Conservation (phyloP, 2,113 vertebrate genomes). For the Malaclemys terrapin region DNA sequence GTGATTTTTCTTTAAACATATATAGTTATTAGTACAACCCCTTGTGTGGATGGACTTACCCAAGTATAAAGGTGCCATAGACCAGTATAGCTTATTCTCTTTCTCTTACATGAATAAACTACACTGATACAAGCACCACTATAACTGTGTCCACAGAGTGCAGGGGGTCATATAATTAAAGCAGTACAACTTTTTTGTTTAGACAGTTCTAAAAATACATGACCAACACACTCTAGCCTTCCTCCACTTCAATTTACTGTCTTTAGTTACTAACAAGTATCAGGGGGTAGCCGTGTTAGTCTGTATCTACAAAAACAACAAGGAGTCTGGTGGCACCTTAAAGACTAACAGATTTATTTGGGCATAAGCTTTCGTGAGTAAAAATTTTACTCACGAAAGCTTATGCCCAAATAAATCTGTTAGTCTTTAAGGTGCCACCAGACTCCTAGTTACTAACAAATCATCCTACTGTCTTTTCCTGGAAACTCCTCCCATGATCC, state of each 20-base stretch:
- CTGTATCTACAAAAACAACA: no score
- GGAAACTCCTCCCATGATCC: not conserved
- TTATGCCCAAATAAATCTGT: no score
- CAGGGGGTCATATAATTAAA: not conserved
- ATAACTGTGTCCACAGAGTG: not conserved
- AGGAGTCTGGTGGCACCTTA: no score
- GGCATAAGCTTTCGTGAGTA: no score
- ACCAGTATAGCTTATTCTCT: not conserved
- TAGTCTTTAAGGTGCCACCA: no score
- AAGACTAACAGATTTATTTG: no score
- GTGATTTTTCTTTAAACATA: not conserved
- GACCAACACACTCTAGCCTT: not conserved
- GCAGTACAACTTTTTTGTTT: not conserved
- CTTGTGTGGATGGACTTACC: not conserved
- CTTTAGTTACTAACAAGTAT: not conserved
- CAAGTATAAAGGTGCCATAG: not conserved
- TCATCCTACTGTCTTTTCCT: not conserved
- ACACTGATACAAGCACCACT: not conserved
- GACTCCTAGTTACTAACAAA: not conserved
- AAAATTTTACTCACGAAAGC: no score
- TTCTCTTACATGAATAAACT: not conserved
- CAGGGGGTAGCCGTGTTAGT: no score
- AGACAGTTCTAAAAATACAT: not conserved
- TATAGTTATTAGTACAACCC: not conserved
- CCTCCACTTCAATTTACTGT: not conserved